Evolutionary conservation across 2,113 vertebrate species (phyloP).

Genomic region (Phaetusa simplex): DNA sequence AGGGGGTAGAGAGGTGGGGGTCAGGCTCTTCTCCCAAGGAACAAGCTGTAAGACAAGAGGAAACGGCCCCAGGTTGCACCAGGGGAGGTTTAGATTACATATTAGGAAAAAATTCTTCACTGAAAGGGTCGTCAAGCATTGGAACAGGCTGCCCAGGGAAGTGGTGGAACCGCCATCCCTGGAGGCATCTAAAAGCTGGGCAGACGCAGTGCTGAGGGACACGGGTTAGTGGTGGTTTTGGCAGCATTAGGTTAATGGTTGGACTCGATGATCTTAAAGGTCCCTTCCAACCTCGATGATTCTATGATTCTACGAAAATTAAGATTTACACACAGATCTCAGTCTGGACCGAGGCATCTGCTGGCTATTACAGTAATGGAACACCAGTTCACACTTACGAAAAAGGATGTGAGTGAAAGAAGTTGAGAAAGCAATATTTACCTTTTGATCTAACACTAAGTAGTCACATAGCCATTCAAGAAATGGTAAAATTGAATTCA

Average conservation of each 20-base stretch:
- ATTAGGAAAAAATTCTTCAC: not conserved
- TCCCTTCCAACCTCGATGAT: not conserved
- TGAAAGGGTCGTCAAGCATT: not conserved
- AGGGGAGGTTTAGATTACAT: not conserved
- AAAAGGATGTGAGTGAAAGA: not conserved
- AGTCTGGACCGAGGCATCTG: not conserved
- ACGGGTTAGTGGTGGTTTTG: not conserved
- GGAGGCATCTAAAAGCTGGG: not conserved
- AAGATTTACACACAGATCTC: not conserved
- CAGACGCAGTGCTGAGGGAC: not conserved
- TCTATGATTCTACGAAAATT: not conserved
- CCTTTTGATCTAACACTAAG: not conserved
- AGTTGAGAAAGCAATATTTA: not conserved
- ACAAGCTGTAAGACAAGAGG: not conserved
- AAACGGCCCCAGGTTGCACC: not conserved
- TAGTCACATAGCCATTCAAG: not conserved
- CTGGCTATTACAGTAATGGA: not conserved
- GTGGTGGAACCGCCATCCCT: not conserved
- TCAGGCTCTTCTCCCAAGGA: not conserved
- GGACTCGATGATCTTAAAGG: not conserved
- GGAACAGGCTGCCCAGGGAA: not conserved
- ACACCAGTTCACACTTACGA: not conserved
- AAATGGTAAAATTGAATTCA: not conserved
- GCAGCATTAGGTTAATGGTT: not conserved
- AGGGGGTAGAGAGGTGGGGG: not conserved